Evolutionary conservation across 2,797 vertebrate genomes (phyloP).

Genomic region (Numenius phaeopus): DNA sequence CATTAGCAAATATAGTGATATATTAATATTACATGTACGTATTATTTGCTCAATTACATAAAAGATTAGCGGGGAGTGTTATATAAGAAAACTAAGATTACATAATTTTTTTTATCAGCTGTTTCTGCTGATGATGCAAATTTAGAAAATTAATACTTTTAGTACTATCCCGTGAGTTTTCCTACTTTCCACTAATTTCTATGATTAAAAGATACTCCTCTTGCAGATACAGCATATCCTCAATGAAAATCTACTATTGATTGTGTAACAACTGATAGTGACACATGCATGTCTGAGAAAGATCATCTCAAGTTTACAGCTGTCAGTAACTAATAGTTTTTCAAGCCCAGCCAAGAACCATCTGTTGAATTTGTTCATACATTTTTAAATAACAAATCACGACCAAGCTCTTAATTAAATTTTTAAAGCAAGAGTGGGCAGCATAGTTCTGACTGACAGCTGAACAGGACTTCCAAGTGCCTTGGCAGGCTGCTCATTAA

Average conservation of each 20-base stretch:
- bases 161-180: not conserved
- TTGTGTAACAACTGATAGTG: not conserved
- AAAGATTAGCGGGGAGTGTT: not conserved
- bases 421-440: conserved; percentile 37
- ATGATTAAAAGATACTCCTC: not conserved
- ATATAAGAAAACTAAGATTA: not conserved
- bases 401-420: conserved; percentile 6
- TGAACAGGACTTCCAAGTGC: not conserved
- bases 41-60: not conserved
- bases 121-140: not conserved
- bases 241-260: not conserved
- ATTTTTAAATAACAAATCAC: not conserved
- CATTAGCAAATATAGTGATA: not conserved
- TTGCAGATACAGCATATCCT: not conserved
- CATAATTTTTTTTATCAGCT: not conserved
- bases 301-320: not conserved
- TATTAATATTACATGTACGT: not conserved
- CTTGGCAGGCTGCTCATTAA: conserved; percentile 15
- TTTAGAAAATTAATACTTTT: not conserved
- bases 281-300: not conserved
- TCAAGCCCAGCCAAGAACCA: conserved; percentile 34
- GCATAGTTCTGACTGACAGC: conserved; percentile 39
- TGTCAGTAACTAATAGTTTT: conserved; percentile 9
- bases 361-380: conserved; percentile 1
- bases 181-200: not conserved